Base-by-base conservation (phyloP, 2,797 vertebrate species). In the Fringilla coelebs region DNA sequence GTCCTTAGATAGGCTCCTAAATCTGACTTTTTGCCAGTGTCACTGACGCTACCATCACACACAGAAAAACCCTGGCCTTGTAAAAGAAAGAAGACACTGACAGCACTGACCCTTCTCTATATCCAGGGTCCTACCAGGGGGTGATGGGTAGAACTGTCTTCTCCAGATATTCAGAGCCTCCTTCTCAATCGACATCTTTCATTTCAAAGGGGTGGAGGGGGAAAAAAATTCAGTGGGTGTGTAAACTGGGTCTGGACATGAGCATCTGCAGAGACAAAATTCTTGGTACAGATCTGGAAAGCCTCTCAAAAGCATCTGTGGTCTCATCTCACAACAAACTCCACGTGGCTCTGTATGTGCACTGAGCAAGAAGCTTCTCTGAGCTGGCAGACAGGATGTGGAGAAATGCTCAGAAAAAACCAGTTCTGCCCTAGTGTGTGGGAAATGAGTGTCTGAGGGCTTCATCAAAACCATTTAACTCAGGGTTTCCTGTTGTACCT, bases 241-340 rank as follows among this genome's bases (percentile, higher is more conserved):
- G 38, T 62, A 36, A 61, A 51, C 24, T 28, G 38, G 9, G 17
- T 68, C 45, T 94, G 65, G 40, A 54, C 3, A 0, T 63, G 57
- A 48, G 36, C 46, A 38, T 58, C 43, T 85, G 66, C 55, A 76
- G 49, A 48, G 54, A 62, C 29, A 66, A 41, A 62, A 46, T 34
- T 60, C 57, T 40, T 61, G 7, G 15, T n/a, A n/a, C 6, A 8
- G 61, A 11, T 60, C 67, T 84, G 63, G 77, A 86, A 72, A 54
- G 21, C 45, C 22, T 62, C 65, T 51, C 26, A 26, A 49, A 88
- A 75, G 13, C 7, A 31, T 20, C 60, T 51, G 6, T n/a, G n/a
- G 46, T 58, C 40, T 75, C 18, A 2, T 54, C 51, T 78, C 0
- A 0, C 2, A 1, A 9, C 51, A 77, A 75, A 75, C 46, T 41